These are phyloP conservation scores for Drosophila prolongata DNA, from an alignment of 2,888 invertebrate species.

Conservation along the genomic window DNA sequence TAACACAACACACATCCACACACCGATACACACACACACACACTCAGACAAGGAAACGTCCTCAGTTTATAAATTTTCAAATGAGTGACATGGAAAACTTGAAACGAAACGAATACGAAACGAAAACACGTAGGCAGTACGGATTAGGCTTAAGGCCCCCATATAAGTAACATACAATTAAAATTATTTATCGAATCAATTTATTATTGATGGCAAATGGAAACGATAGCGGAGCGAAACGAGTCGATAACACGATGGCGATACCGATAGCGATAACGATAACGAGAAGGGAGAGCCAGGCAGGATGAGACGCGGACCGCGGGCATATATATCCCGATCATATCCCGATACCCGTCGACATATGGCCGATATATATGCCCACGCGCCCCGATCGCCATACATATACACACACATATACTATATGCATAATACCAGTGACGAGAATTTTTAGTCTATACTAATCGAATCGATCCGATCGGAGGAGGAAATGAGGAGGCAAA, in stretches of 20 bases:
- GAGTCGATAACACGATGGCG: constrained; percentile 1
- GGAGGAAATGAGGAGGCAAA: constrained; percentile 5
- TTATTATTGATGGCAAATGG: constrained; percentile 52
- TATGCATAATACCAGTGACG: constrained; percentile 41
- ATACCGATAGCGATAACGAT: constrained; percentile 24
- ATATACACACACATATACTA: constrained; percentile 29
- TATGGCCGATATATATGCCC: constrained; percentile 27
- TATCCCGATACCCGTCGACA: constrained; percentile 35
- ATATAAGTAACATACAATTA: constrained; percentile 55
- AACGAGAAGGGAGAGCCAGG: background rate
- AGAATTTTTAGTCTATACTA: constrained; percentile 48
- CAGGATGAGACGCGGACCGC: too few species aligned
- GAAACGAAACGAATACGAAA: constrained; percentile 35
- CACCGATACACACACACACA: constrained; percentile 7
- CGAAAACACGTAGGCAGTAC: constrained; percentile 49
- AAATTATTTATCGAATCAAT: constrained; percentile 61
- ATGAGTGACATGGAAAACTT: constrained; percentile 73
- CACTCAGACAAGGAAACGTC: constrained; percentile 57
- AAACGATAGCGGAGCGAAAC: constrained; percentile 19
- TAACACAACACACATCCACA: constrained; percentile 21
- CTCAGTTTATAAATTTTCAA: constrained; percentile 82
- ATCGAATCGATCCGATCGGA: constrained; percentile 15
- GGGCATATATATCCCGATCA: background rate
- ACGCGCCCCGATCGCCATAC: constrained; percentile 23
- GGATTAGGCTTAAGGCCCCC: constrained; percentile 63